Base-by-base conservation (phyloP, 2,113 vertebrate genomes). In the Steatornis caripensis region DNA sequence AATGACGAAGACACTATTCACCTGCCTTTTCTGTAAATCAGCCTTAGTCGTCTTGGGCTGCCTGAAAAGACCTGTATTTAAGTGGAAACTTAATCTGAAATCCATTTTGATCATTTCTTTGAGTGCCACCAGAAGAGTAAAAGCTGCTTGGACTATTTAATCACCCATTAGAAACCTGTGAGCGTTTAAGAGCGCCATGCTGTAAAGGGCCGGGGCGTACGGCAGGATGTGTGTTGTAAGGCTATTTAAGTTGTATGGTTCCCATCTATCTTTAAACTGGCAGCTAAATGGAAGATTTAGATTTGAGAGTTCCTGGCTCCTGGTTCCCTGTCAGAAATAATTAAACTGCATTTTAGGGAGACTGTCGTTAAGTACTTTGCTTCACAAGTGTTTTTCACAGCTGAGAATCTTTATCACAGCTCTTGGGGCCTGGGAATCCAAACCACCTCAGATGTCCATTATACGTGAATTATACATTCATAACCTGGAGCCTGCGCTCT, bases 41-140 rank as follows among this genome's bases (percentile, higher is more conserved):
- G 34, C 74, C 54, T 74, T 68, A 61, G 71, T 60, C 10, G 1
- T 82, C 84, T 87, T 65, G 66, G 58, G 85, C 68, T 84, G 51
- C 66, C 75, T 1, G 3, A 86, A 69, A 95, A 92, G 78, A 80
- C 27, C 27, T 72, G 49, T 83, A 53, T 96, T 94, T 96, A 86
- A 93, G 85, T 74, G 75, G 74, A 93, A 97, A 74, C 61, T 77
- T 71, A 70, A 92, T 93, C 36, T 30, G 91, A 84, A 94, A 88
- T 71, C 82, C 81, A 46, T 91, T 93, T 88, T 64, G 57, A 92
- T 95, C 8, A 69, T 95, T 68, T 97, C 80, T 95, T 62, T 90
- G 68, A 95, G 80, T 88, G 78, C 81, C 88, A 91, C 62, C 90
- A 72, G 89, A 96, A 97, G 97, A 87, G 92, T 96, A 87, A 85